A percentile compares a stretch with the other conserved stretches of the same genome.
Conservation (phyloP, 2,113 vertebrate genomes). For the Petrocephalus microphthalmus region DNA sequence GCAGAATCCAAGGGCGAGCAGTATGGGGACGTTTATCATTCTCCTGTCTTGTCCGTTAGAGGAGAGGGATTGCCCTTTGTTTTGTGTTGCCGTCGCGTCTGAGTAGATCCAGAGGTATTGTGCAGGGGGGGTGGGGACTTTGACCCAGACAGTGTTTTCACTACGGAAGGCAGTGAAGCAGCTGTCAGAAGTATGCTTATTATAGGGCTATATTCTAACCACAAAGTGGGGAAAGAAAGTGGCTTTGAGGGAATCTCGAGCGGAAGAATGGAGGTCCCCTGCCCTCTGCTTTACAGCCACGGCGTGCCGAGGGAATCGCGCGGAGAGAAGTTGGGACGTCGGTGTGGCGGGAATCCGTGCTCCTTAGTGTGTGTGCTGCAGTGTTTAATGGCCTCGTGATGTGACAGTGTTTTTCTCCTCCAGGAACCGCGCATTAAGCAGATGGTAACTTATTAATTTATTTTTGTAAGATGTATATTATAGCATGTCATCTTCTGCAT, state of each 20-base stretch:
- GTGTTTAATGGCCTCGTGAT: neutral
- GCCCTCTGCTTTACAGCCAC: neutral
- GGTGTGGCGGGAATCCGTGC: neutral
- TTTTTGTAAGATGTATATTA: neutral
- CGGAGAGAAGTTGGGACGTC: neutral
- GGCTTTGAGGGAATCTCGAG: neutral
- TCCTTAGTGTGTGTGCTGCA: neutral
- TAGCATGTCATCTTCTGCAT: neutral
- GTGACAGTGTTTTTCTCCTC: neutral
- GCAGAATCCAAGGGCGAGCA: constrained; percentile 24
- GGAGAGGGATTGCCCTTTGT: neutral
- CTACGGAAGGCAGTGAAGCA: neutral
- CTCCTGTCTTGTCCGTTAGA: neutral
- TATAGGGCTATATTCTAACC: neutral
- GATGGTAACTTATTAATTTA: neutral
- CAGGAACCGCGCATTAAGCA: constrained; percentile 11
- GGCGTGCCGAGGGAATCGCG: neutral
- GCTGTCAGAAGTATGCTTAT: neutral
- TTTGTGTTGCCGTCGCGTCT: neutral
- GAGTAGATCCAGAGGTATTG: neutral
- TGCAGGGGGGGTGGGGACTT: neutral
- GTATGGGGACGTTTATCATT: neutral
- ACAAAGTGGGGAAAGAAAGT: neutral
- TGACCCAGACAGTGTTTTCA: neutral
- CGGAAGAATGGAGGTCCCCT: neutral